These are phyloP conservation scores for Incurvaria masculella DNA, from an alignment of 2,888 invertebrate species.

Conservation along the genomic window DNA sequence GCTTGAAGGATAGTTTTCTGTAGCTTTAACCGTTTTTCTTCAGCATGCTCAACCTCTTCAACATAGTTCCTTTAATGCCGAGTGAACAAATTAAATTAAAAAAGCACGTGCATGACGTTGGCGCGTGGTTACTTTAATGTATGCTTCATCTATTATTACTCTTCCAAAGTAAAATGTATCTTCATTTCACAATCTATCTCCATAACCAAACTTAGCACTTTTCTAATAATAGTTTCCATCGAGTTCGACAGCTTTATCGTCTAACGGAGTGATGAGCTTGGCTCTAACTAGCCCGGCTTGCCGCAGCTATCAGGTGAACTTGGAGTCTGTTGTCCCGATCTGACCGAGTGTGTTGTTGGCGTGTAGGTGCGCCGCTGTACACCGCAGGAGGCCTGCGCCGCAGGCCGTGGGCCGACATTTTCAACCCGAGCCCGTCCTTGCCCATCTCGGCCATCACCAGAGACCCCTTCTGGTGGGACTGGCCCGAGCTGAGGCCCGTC, in stretches of 20 bases:
- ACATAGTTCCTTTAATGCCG: too few species aligned
- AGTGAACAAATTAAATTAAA: background rate
- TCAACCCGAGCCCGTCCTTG: slow-evolving; percentile 75
- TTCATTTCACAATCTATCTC: background rate
- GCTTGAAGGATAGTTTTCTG: too few species aligned
- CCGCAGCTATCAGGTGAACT: background rate
- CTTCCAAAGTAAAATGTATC: background rate
- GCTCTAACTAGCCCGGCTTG: background rate
- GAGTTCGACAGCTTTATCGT: background rate
- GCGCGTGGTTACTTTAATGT: background rate
- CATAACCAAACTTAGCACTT: background rate
- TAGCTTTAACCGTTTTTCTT: background rate
- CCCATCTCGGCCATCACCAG: slow-evolving; percentile 79
- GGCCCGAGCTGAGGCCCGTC: slow-evolving; percentile 77
- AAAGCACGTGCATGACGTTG: background rate
- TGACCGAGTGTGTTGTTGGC: slow-evolving; percentile 24
- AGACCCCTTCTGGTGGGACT: slow-evolving; percentile 89
- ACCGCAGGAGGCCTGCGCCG: slow-evolving; percentile 61
- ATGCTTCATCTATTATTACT: background rate
- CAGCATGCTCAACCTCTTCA: background rate
- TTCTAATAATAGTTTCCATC: background rate
- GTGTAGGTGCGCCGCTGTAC: slow-evolving; percentile 69
- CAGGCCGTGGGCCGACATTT: slow-evolving; percentile 63
- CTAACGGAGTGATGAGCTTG: background rate
- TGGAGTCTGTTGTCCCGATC: slow-evolving; percentile 33